Evolutionary conservation across 2,888 invertebrate genomes (phyloP).

Genomic region (Muschampia plurimacula): DNA sequence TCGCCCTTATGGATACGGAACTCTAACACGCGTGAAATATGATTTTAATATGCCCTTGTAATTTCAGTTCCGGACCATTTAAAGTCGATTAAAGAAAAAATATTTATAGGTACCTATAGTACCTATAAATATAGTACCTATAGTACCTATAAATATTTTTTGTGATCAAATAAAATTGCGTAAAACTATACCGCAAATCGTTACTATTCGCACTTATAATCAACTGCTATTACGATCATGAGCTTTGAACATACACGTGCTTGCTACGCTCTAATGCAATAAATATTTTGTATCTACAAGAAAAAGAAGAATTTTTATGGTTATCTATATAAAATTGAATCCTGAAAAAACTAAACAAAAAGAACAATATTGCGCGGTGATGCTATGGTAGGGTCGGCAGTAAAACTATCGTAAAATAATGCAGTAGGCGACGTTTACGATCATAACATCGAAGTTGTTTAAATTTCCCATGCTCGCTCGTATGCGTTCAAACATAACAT

Average conservation of each 20-base stretch:
- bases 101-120: slow-evolving; percentile 35
- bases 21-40: slow-evolving; percentile 63
- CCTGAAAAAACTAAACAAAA: slow-evolving; percentile 5
- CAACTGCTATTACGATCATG: slow-evolving; percentile 17
- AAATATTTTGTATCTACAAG: not conserved
- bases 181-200: slow-evolving; percentile 30
- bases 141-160: too few species aligned
- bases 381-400: not conserved
- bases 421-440: slow-evolving; percentile 59
- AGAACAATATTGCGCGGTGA: slow-evolving; percentile 6
- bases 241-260: not conserved
- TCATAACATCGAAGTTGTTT: slow-evolving; percentile 61
- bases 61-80: slow-evolving; percentile 72
- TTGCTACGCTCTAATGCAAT: not conserved
- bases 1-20: not conserved
- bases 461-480: slow-evolving; percentile 61
- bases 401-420: slow-evolving; percentile 20
- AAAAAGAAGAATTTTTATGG: not conserved
- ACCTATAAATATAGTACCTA: too few species aligned
- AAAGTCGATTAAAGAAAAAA: slow-evolving; percentile 73
- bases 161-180: slow-evolving; percentile 24
- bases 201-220: slow-evolving; percentile 18
- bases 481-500: slow-evolving; percentile 18
- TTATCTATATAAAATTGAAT: not conserved
- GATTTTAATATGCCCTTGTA: slow-evolving; percentile 69